Percentiles rank a stretch among this genome's conserved stretches.
Evolutionary conservation across 2,797 vertebrate genomes (phyloP).

Genomic region (Chromis chromis): DNA sequence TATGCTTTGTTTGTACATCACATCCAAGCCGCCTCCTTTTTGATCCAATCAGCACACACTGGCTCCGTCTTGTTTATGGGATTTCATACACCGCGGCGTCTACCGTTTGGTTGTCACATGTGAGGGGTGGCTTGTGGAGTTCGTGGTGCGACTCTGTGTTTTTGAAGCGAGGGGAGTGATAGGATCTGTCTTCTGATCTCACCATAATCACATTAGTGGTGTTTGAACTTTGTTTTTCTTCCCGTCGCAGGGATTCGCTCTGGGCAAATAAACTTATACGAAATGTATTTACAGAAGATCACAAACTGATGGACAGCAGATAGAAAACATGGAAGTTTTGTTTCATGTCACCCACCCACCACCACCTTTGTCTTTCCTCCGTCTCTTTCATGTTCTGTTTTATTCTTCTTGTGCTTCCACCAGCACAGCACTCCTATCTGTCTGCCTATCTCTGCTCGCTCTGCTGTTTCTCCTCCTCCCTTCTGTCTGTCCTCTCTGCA

Average conservation of each 20-base stretch:
- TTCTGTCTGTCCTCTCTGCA: constrained; percentile 41
- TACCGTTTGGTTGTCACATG: constrained; percentile 39
- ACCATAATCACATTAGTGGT: constrained; percentile 73
- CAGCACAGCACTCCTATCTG: constrained; percentile 20
- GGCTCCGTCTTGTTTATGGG: constrained; percentile 42
- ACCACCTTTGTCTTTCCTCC: constrained; percentile 46
- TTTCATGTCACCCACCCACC: constrained; percentile 69
- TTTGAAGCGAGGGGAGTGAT: constrained; percentile 70
- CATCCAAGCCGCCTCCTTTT: constrained; percentile 39
- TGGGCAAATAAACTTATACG: constrained; percentile 73
- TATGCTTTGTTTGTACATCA: constrained; percentile 1
- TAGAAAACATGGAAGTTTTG: constrained; percentile 56
- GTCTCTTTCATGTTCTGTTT: constrained; percentile 60
- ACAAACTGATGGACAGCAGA: constrained; percentile 60
- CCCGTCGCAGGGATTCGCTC: constrained; percentile 62
- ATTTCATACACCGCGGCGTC: constrained; percentile 24
- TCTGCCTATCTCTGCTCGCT: constrained; percentile 24
- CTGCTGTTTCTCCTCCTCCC: constrained; percentile 27
- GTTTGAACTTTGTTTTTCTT: constrained; percentile 81
- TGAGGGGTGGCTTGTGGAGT: constrained; percentile 50
- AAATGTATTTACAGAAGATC: constrained; percentile 71
- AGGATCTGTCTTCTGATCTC: constrained; percentile 80
- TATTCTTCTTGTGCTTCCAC: constrained; percentile 13
- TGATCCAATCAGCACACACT: constrained; percentile 55
- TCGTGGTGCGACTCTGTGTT: constrained; percentile 62